Conservation (phyloP, 2,888 invertebrate species). For the Ischnus inquisitorius region DNA sequence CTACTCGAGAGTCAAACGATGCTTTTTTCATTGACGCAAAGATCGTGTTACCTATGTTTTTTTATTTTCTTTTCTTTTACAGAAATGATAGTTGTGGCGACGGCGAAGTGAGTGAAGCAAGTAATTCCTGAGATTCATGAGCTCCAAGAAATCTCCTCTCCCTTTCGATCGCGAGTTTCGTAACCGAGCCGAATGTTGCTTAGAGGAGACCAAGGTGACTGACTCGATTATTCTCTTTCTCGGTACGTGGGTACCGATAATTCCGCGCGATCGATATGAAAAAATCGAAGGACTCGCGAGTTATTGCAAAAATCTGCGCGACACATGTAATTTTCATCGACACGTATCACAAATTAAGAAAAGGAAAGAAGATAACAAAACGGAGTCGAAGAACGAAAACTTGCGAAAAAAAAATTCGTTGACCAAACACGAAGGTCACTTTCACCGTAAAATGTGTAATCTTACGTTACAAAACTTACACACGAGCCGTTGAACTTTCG, state of each 20-base stretch:
- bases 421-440: conserved; percentile 19
- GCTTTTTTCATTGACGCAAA: neutral
- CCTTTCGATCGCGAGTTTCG: conserved; percentile 22
- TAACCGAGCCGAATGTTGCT: conserved; percentile 29
- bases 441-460: conserved; percentile 47
- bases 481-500: conserved; percentile 55
- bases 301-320: neutral
- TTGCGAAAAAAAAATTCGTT: neutral
- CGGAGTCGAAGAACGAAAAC: neutral
- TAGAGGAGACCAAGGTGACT: conserved; percentile 38
- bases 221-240: conserved; percentile 24
- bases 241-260: conserved; percentile 18
- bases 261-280: conserved; percentile 27
- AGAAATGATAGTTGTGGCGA: conserved; percentile 15
- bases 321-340: neutral
- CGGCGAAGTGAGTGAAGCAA: conserved; percentile 9
- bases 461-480: conserved; percentile 27
- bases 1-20: neutral
- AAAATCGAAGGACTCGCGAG: conserved; percentile 1
- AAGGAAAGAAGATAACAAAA: too few relatives aligned
- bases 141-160: neutral
- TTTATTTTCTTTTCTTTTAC: neutral
- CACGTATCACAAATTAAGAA: too few relatives aligned
- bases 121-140: conserved; percentile 3
- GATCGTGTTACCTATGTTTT: neutral